These are phyloP conservation scores for Synodontis membranacea DNA, from an alignment of 2,113 vertebrate species.

Conservation along the genomic window DNA sequence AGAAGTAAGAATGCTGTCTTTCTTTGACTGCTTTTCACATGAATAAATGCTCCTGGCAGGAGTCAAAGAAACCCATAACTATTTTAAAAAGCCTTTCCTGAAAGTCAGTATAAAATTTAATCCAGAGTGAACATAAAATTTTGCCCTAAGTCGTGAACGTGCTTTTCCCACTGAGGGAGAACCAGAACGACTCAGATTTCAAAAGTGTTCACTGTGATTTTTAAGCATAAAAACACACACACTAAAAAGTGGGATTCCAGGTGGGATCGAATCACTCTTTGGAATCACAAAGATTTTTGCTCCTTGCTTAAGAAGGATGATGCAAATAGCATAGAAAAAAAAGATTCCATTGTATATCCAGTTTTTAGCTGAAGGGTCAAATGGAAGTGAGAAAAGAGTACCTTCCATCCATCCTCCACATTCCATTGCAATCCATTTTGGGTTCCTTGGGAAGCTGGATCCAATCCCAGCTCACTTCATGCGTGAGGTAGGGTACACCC, in stretches of 20 bases:
- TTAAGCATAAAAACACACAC: too few relatives aligned
- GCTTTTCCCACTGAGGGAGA: neutral
- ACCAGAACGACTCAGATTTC: neutral
- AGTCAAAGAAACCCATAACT: conserved; percentile 24
- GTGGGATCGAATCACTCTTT: neutral
- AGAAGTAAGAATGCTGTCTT: conserved; percentile 35
- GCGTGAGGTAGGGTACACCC: too few relatives aligned
- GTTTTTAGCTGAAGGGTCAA: neutral
- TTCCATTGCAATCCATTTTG: too few relatives aligned
- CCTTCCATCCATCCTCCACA: too few relatives aligned
- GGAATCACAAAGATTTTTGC: conserved; percentile 4
- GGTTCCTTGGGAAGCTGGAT: too few relatives aligned
- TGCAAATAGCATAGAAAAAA: neutral
- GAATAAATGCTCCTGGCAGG: conserved; percentile 40
- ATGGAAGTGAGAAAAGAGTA: neutral
- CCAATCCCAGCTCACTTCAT: too few relatives aligned
- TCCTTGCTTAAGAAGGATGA: neutral
- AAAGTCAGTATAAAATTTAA: conserved; percentile 35
- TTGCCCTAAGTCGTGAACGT: conserved; percentile 25
- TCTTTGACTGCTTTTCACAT: conserved; percentile 15
- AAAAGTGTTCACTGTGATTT: neutral
- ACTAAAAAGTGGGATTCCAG: too few relatives aligned
- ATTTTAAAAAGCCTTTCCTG: conserved; percentile 30
- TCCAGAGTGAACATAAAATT: conserved; percentile 35
- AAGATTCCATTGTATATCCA: neutral